Conservation (phyloP, 2,888 invertebrate genomes). For the Limenitis arthemis region DNA sequence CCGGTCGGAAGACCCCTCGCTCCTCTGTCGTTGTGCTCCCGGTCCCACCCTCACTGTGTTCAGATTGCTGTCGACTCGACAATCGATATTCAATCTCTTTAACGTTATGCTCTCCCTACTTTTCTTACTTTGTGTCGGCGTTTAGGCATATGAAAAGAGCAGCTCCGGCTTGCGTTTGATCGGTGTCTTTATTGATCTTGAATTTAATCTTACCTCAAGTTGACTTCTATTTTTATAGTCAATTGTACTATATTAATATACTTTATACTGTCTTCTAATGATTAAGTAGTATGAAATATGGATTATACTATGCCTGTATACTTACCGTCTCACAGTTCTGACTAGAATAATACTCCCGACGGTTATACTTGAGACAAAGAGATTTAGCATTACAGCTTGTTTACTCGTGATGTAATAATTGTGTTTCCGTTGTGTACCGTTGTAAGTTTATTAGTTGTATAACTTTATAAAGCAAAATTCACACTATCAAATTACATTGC, state of each 20-base stretch:
- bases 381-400: too few species aligned
- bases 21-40: constrained; percentile 23
- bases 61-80: constrained; percentile 64
- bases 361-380: too few species aligned
- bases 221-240: background rate
- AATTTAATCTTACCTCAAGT: background rate
- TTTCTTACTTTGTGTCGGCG: constrained; percentile 62
- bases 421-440: too few species aligned
- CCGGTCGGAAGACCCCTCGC: constrained; percentile 49
- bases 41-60: constrained; percentile 11
- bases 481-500: background rate
- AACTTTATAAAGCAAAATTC: background rate
- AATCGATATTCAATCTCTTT: constrained; percentile 72
- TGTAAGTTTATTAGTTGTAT: background rate
- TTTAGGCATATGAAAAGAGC: constrained; percentile 46
- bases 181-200: constrained; percentile 8
- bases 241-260: too few species aligned
- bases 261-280: too few species aligned
- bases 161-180: constrained; percentile 24
- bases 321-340: too few species aligned
- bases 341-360: too few species aligned
- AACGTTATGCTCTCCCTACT: constrained; percentile 62
- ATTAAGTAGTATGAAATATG: too few species aligned
- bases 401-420: too few species aligned
- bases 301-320: too few species aligned